A percentile compares a stretch with the other conserved stretches of the same genome.
phyloP scores from a whole-genome alignment of 2,888 invertebrate species.

The Blastobasis lacticolella region DNA sequence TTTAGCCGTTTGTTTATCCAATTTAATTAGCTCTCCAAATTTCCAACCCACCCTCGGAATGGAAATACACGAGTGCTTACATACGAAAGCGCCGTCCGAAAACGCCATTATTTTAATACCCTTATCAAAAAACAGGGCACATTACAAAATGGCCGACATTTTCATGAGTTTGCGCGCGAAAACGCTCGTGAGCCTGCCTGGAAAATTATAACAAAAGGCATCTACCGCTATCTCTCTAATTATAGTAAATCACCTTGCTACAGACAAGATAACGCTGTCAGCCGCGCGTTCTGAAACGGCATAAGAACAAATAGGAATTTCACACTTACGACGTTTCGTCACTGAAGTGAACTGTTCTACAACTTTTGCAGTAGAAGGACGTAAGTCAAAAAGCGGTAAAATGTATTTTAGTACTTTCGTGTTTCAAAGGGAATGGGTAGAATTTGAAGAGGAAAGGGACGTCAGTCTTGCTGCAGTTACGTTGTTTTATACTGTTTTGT shows the following conservation, averaged over 20 bases:
- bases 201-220: conserved; percentile 75
- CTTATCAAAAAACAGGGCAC: conserved; percentile 74
- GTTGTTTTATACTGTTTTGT: conserved; percentile 44
- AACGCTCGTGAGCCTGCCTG: conserved; percentile 66
- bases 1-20: no score
- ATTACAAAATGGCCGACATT: conserved; percentile 72
- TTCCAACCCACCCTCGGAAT: no score
- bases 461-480: conserved; percentile 26
- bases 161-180: conserved; percentile 70
- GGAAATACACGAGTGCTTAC: no score
- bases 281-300: conserved; percentile 45
- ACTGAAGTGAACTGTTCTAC: conserved; percentile 29
- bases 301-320: conserved; percentile 34
- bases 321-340: conserved; percentile 47
- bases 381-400: conserved; percentile 29
- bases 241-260: conserved; percentile 75
- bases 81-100: conserved; percentile 53
- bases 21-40: no score
- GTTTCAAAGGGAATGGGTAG: conserved; percentile 26
- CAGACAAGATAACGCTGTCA: conserved; percentile 67
- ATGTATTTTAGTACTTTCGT: conserved; percentile 34
- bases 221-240: conserved; percentile 75
- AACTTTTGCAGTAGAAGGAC: conserved; percentile 25
- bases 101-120: conserved; percentile 68
- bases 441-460: conserved; percentile 31